Percentiles rank a stretch among this genome's conserved stretches.
Conservation (phyloP, 1,140 invertebrate species). For the Macrocentrus cingulum region DNA sequence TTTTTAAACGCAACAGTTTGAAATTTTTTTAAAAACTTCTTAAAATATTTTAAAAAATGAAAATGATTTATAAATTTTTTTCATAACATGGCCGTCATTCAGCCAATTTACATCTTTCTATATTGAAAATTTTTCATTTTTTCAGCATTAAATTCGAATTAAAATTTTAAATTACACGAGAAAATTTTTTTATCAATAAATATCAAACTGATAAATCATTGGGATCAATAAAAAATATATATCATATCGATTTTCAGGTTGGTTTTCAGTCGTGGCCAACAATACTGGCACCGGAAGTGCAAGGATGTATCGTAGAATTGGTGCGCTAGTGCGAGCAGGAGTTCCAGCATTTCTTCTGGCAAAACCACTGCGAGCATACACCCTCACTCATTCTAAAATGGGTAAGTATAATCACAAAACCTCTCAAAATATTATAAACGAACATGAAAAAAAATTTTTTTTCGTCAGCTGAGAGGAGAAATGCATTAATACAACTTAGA, state of each 20-base stretch:
- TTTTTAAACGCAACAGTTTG: too few species aligned
- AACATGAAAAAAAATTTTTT: neutral
- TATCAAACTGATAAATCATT: slow-evolving; percentile 13
- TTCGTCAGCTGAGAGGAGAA: too few species aligned
- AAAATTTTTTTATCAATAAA: neutral
- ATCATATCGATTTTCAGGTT: too few species aligned
- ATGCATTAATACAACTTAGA: too few species aligned
- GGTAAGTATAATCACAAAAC: slow-evolving; percentile 48
- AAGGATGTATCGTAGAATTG: slow-evolving; percentile 51
- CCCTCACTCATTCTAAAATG: slow-evolving; percentile 55
- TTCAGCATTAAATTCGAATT: neutral
- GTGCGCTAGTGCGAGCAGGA: slow-evolving; percentile 51
- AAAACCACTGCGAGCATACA: slow-evolving; percentile 52
- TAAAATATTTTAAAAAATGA: too few species aligned
- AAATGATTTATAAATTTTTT: too few species aligned
- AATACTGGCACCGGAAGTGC: slow-evolving; percentile 53
- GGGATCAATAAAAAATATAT: too few species aligned
- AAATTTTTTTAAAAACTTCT: too few species aligned
- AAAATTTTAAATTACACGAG: neutral
- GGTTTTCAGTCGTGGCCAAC: slow-evolving; percentile 59
- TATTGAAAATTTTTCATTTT: slow-evolving; percentile 4
- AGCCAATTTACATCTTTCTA: too few species aligned
- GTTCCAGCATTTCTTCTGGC: slow-evolving; percentile 53
- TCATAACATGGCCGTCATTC: too few species aligned
- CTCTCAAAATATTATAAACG: neutral